Conservation (phyloP, 2,888 invertebrate species). For the Sympetrum striolatum region DNA sequence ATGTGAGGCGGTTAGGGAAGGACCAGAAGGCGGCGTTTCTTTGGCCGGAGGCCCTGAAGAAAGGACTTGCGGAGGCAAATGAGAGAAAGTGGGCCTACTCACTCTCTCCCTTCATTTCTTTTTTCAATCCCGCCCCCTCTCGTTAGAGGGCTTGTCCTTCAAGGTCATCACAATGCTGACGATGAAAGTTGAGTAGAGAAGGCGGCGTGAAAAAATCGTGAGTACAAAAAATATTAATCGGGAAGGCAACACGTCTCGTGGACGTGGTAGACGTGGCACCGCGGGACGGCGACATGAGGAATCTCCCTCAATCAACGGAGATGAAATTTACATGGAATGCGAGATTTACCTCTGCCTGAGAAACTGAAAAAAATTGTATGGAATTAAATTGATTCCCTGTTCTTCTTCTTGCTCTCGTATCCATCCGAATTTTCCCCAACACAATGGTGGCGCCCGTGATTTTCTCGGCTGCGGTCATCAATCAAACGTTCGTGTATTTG, state of each 20-base stretch:
- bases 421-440: too few relatives aligned
- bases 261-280: neutral
- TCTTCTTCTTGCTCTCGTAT: too few relatives aligned
- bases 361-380: too few relatives aligned
- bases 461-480: too few relatives aligned
- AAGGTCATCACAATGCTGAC: neutral
- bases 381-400: too few relatives aligned
- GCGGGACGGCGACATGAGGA: neutral
- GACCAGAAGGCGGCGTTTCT: too few relatives aligned
- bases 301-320: neutral
- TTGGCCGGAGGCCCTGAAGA: neutral
- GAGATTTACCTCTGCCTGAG: too few relatives aligned
- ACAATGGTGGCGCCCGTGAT: too few relatives aligned
- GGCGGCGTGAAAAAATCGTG: neutral
- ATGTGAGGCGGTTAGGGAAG: too few relatives aligned
- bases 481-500: too few relatives aligned
- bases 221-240: neutral
- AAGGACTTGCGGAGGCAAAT: neutral
- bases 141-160: neutral
- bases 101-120: neutral
- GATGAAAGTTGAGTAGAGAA: neutral
- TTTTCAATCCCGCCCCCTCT: neutral
- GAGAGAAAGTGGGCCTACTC: neutral
- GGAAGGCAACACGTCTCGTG: neutral
- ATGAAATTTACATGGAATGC: too few relatives aligned